Percentiles rank a stretch among this genome's conserved stretches.
phyloP scores from a whole-genome alignment of 2,113 vertebrate species.

The Catharus bicknelli region DNA sequence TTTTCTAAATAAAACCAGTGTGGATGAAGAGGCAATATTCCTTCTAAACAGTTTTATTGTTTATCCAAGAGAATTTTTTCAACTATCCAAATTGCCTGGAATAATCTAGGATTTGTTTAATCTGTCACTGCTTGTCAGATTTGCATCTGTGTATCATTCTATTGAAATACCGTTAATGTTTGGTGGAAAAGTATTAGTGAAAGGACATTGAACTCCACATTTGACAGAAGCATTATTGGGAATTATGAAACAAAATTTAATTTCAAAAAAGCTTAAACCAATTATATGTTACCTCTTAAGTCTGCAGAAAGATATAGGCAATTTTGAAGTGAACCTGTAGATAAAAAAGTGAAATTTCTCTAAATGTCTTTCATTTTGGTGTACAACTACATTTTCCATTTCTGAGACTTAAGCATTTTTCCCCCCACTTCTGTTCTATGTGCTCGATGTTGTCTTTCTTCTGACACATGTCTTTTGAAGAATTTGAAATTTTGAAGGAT shows the following conservation, averaged over 20 bases:
- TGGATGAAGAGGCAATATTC: background rate
- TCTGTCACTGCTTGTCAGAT: background rate
- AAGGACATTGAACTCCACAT: background rate
- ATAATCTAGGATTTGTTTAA: background rate
- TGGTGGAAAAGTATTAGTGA: background rate
- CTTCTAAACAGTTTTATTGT: background rate
- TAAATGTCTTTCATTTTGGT: background rate
- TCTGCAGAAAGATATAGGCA: background rate
- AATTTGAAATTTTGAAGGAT: background rate
- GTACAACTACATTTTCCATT: accelerated
- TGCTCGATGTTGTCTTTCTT: background rate
- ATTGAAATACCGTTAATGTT: background rate
- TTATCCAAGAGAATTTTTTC: background rate
- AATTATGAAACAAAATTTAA: background rate
- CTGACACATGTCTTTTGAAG: background rate
- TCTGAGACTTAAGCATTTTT: background rate
- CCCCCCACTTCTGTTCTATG: background rate
- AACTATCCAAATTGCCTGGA: background rate
- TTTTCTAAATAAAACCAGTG: background rate
- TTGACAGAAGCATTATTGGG: background rate
- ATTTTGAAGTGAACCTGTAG: background rate
- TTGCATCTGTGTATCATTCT: background rate
- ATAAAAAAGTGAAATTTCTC: background rate
- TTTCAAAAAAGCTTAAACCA: background rate
- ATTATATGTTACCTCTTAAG: background rate